Conservation (phyloP, 2,797 vertebrate species). For the Emydoidea blandingii region DNA sequence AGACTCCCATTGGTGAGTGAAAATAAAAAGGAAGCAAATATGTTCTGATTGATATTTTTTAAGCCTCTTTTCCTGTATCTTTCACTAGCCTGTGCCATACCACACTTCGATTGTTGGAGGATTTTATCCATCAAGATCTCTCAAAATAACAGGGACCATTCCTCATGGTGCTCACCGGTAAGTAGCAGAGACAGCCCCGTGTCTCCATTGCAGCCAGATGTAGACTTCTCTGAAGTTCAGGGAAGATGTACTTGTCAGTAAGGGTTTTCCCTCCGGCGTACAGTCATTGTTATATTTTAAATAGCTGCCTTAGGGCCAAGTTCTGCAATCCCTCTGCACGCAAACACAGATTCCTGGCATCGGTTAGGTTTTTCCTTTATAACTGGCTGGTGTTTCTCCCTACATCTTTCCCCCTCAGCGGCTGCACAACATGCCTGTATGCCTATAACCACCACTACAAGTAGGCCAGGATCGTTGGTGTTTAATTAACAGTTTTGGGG, state of each 20-base stretch:
- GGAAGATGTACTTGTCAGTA: neutral
- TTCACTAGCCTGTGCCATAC: conserved; percentile 52
- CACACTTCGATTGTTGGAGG: conserved; percentile 46
- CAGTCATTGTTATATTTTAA: neutral
- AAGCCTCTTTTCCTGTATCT: neutral
- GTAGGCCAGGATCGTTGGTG: neutral
- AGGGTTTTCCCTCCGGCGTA: no score
- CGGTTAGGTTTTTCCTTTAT: neutral
- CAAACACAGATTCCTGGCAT: neutral
- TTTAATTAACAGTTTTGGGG: neutral
- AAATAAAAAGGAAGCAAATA: neutral
- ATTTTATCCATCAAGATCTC: conserved; percentile 58
- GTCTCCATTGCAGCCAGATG: no score
- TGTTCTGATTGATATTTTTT: neutral
- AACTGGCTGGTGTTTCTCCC: neutral
- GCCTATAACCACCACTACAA: neutral
- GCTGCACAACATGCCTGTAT: neutral
- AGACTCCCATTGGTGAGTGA: neutral
- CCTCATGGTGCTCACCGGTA: neutral
- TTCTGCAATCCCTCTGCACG: neutral
- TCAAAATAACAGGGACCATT: conserved; percentile 41
- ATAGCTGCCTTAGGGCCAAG: neutral
- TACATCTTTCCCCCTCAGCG: neutral
- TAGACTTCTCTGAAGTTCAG: no score
- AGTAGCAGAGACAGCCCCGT: neutral